Evolutionary conservation across 1,140 invertebrate species (phyloP), one percentile per base, ranked within the genome.

Genomic region (Liolophura sinensis): DNA sequence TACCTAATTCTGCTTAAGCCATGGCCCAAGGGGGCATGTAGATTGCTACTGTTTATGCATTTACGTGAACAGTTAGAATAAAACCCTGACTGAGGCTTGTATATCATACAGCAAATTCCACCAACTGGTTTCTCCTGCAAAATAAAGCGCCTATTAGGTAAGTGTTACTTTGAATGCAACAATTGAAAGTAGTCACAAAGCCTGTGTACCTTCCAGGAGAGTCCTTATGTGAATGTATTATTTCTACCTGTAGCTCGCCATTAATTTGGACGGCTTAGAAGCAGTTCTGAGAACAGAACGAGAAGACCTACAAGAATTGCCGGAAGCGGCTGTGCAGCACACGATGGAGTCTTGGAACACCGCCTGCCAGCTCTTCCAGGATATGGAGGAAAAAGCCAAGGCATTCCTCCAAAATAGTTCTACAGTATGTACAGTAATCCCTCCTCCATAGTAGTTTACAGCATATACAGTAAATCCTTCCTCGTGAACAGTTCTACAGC

Each of bases 211-310:
- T n/a, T n/a, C n/a, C n/a, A n/a, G n/a, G n/a, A n/a, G n/a, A n/a
- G n/a, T n/a, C n/a, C n/a, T n/a, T n/a, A n/a, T n/a, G n/a, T n/a
- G n/a, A n/a, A 40, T 40, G 46, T 67, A 62, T 50, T 51, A 22
- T 71, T 24, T 65, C 27, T 71, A 15, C 69, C 71, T 76, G 47
- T 68, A 85, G 83, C 84, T 93, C 40, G 86, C 87, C 59, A 87
- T 85, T 65, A 89, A 91, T 76, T 85, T 92, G 73, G 89, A 92
- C 76, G 85, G 85, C 64, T 75, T 93, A 31, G 90, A 93, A 73
- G 76, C 79, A 56, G 76, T 79, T 71, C 78, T 60, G 82, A 88
- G 65, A 74, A 90, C 50, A 46, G 85, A 87, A 51, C 89, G 90
- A 54, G 85, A 87, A n/a, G 72, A 82, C 67, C 72, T 82, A 54